Conservation (phyloP, 23 tunicate species). For the Trididemnum nubilum region DNA sequence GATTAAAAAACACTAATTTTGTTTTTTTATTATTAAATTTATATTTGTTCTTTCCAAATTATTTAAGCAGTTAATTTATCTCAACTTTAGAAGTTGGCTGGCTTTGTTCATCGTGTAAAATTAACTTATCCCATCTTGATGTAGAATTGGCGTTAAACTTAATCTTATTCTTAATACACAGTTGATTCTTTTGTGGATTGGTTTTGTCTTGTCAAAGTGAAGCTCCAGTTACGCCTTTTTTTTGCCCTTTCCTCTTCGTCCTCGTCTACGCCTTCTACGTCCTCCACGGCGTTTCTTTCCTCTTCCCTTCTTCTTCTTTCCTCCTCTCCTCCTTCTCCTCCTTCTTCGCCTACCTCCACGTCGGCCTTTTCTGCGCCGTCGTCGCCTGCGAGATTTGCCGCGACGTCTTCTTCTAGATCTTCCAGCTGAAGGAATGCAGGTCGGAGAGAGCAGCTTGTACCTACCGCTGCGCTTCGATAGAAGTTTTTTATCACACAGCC, state of each 20-base stretch:
- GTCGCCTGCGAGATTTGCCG: neutral
- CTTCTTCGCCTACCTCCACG: neutral
- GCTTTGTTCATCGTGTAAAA: too few relatives aligned
- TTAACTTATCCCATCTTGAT: too few relatives aligned
- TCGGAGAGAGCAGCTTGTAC: constrained; percentile 3
- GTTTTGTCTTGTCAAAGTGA: too few relatives aligned
- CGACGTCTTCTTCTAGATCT: constrained; percentile 2
- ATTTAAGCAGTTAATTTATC: too few relatives aligned
- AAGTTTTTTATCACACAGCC: constrained; percentile 56
- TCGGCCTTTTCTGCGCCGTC: neutral
- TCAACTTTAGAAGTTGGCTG: too few relatives aligned
- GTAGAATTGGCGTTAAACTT: too few relatives aligned
- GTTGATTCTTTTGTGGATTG: too few relatives aligned
- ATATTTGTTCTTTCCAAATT: too few relatives aligned
- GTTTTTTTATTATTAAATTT: too few relatives aligned
- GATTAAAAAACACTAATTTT: too few relatives aligned
- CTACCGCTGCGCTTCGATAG: constrained; percentile 34
- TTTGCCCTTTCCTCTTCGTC: constrained; percentile 17
- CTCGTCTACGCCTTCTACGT: neutral
- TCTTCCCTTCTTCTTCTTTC: neutral
- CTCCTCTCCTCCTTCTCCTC: neutral
- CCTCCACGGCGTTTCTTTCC: neutral
- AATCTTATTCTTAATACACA: too few relatives aligned
- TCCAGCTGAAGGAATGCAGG: neutral
- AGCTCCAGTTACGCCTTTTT: too few relatives aligned